A percentile compares a stretch with the other conserved stretches of the same genome.
These are phyloP conservation scores for Spheniscus humboldti DNA, from an alignment of 2,797 vertebrate species.

Conservation along the genomic window DNA sequence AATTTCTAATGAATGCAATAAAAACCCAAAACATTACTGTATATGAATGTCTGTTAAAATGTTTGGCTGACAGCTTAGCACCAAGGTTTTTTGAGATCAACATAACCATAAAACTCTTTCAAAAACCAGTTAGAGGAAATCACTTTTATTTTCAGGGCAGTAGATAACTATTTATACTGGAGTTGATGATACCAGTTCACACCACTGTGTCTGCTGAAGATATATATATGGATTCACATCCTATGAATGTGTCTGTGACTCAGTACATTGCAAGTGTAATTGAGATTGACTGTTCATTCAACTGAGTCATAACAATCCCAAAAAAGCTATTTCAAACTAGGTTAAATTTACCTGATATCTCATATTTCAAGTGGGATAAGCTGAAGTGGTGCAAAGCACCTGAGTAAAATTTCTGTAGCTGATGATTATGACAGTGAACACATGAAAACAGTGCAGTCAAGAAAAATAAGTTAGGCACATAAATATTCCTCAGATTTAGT, in stretches of 20 bases:
- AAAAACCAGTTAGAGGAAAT: not conserved
- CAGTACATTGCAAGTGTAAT: not conserved
- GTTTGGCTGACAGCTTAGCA: not conserved
- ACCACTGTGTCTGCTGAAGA: not conserved
- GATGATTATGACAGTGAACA: not conserved
- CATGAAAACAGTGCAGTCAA: not conserved
- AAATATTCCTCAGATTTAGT: not conserved
- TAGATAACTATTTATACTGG: not conserved
- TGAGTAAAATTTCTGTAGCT: not conserved
- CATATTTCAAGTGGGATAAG: not conserved
- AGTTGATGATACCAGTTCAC: not conserved
- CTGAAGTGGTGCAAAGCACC: not conserved
- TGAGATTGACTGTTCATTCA: not conserved
- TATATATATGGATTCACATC: not conserved
- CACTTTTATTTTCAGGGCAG: not conserved
- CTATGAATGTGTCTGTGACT: not conserved
- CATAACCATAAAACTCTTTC: not conserved
- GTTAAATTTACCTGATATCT: not conserved
- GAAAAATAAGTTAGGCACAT: not conserved
- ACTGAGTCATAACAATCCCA: not conserved
- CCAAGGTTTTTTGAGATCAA: not conserved
- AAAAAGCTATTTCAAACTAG: not conserved
- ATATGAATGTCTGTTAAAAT: not conserved
- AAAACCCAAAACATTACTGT: not conserved
- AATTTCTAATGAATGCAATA: not conserved